Conservation (phyloP, 2,113 vertebrate genomes). For the Struthio camelus region DNA sequence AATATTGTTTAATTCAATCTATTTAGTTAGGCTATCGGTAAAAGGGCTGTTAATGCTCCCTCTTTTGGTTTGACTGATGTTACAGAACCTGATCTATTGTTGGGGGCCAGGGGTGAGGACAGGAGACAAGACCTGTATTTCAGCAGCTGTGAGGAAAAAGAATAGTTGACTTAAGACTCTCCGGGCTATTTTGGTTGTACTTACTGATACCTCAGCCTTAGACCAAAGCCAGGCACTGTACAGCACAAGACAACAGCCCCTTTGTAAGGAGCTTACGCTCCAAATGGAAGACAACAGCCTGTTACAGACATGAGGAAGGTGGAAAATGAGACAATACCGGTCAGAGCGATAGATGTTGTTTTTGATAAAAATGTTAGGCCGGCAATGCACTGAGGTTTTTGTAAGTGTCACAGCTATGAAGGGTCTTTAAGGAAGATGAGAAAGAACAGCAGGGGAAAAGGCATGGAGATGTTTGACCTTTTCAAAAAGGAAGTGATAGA, state of each 20-base stretch:
- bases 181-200: background rate
- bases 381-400: background rate
- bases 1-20: background rate
- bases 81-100: fast-evolving
- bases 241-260: background rate
- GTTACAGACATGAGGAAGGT: background rate
- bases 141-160: background rate
- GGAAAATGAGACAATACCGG: background rate
- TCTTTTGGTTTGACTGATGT: background rate
- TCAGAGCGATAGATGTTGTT: background rate
- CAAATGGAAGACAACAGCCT: too few species aligned
- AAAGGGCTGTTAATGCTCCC: background rate
- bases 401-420: background rate
- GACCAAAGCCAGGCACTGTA: too few species aligned
- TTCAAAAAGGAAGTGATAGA: background rate
- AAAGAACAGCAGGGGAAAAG: background rate
- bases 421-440: background rate
- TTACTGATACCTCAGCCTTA: background rate
- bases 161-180: background rate
- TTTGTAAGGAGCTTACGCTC: too few species aligned
- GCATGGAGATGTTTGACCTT: background rate
- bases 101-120: background rate
- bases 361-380: too few species aligned
- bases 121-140: background rate
- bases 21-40: background rate